Base-by-base conservation (phyloP, 2,113 vertebrate genomes). In the Chlorodrepanis virens region DNA sequence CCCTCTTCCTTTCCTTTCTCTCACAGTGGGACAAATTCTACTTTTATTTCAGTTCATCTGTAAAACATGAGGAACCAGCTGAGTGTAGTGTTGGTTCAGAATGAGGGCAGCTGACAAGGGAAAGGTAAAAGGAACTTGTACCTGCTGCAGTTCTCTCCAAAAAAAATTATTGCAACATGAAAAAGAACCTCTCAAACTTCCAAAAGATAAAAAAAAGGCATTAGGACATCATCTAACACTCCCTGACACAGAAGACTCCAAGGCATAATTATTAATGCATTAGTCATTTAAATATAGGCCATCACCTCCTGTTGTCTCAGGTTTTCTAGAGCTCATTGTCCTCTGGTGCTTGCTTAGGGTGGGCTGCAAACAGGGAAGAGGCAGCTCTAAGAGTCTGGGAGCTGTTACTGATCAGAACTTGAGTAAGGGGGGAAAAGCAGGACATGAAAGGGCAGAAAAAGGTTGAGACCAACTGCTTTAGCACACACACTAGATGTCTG, bases 31-130 rank as follows among this genome's bases (percentile, higher is more conserved):
- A 96, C 76, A 92, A 95, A 90, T 90, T 93, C 76, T 76, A 78
- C 68, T 90, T 96, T 83, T 94, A 92, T 90, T 95, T 90, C 90
- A 92, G 42, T 92, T 95, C 95, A 93, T 93, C 94, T 90, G 91
- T 92, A 94, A 96, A 96, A 93, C 83, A 96, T 78, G 90, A 96
- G 83, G 72, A 96, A 64, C 84, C 92, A 93, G 83, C 93, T 93
- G 90, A 92, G 90, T 14, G 0, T 64, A 93, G 75, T 4, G 0
- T 59, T 94, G 88, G 92, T 93, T 96, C 85, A 94, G 71, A 95
- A 92, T 68, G 68, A 92, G 92, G 72, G 79, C 85, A 94, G 63
- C 71, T 86, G 79, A 70, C 85, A 90, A 90, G 85, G 93, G 92
- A 87, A 86, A 91, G 54, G 91, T 83, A 83, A 93, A 97, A 92